Evolutionary conservation across 1,140 invertebrate species (phyloP).

Genomic region (Thalassaphorura encarpata): DNA sequence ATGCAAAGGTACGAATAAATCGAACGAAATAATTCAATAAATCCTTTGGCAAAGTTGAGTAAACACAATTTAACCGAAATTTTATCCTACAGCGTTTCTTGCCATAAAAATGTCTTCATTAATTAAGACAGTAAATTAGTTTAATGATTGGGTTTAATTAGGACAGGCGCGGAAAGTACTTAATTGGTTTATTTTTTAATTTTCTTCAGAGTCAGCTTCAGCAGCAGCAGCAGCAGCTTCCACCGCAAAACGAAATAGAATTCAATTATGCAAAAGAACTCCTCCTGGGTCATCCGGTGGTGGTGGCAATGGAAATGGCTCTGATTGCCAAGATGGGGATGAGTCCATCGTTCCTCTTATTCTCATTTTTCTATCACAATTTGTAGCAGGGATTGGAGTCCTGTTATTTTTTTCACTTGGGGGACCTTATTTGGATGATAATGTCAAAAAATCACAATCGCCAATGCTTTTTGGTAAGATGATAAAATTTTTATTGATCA

Average conservation of each 20-base stretch:
- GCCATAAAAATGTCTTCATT: no score
- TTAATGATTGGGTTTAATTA: no score
- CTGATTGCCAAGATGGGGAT: constrained; percentile 13
- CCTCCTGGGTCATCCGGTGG: background rate
- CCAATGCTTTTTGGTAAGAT: constrained; percentile 49
- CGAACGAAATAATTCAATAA: no score
- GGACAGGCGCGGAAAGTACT: no score
- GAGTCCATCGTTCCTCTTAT: constrained; percentile 42
- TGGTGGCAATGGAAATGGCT: background rate
- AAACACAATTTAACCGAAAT: no score
- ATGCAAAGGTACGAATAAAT: no score
- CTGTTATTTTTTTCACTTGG: constrained; percentile 58
- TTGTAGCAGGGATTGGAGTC: constrained; percentile 57
- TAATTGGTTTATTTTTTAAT: background rate
- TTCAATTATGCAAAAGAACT: constrained; percentile 11
- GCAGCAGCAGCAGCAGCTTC: background rate
- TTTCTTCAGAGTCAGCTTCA: background rate
- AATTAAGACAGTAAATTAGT: no score
- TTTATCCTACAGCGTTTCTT: no score
- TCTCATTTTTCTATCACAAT: constrained; percentile 56
- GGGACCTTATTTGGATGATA: constrained; percentile 48
- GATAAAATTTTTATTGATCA: no score
- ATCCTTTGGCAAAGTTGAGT: no score
- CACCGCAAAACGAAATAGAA: background rate
- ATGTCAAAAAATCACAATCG: constrained; percentile 56